Conservation (phyloP, 2,888 invertebrate species). For the Brachypalpus laphriformis region DNA sequence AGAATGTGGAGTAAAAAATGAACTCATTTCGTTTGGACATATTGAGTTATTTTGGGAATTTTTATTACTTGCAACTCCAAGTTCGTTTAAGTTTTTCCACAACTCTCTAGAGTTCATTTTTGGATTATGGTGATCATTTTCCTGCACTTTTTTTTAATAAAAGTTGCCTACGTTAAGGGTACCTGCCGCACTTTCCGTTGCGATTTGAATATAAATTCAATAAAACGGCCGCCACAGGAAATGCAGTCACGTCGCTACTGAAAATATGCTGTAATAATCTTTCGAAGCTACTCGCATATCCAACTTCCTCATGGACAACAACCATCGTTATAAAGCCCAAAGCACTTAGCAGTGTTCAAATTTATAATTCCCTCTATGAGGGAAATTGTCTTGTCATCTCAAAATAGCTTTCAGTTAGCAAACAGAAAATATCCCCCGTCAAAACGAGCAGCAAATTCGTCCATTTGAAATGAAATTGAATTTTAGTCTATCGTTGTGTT, state of each 20-base stretch:
- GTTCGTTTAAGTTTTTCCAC: too few relatives aligned
- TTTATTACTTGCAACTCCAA: too few relatives aligned
- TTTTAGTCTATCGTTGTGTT: constrained; percentile 58
- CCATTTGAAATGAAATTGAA: too few relatives aligned
- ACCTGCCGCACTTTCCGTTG: background rate
- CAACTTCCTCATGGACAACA: background rate
- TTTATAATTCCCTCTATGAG: background rate
- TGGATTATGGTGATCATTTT: background rate
- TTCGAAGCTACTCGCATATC: background rate
- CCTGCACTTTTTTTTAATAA: background rate
- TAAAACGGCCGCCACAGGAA: background rate
- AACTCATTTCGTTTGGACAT: too few relatives aligned
- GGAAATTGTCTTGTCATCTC: background rate
- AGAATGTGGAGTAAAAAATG: too few relatives aligned
- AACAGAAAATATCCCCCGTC: background rate
- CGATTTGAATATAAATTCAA: background rate
- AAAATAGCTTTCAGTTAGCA: background rate
- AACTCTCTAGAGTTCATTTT: too few relatives aligned
- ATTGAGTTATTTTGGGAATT: too few relatives aligned
- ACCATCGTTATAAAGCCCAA: background rate
- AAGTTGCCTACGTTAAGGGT: background rate
- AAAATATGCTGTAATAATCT: background rate
- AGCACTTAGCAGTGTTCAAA: background rate
- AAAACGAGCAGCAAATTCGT: constrained; percentile 10
- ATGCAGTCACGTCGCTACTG: background rate